A percentile compares a stretch with the other conserved stretches of the same genome.
phyloP scores from a whole-genome alignment of 1,140 invertebrate species.

The Vanessa atalanta region DNA sequence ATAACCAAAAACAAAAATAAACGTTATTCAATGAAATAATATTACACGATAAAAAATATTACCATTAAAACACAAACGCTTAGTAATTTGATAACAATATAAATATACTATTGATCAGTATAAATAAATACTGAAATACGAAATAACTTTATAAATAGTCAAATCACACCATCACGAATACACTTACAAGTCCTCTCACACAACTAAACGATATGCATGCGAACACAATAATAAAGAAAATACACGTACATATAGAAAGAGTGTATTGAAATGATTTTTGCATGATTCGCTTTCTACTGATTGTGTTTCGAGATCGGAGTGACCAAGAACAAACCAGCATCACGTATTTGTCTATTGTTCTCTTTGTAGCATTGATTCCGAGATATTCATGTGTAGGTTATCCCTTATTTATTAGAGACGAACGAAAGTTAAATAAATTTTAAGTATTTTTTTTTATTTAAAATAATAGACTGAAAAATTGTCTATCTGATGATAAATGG shows the following conservation, averaged over 20 bases:
- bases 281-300: conserved; percentile 6
- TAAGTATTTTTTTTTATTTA: background rate
- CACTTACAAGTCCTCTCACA: background rate
- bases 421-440: no score
- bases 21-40: no score
- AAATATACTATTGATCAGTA: background rate
- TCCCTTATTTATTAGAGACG: background rate
- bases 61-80: no score
- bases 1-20: no score
- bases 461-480: background rate
- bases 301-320: conserved; percentile 16
- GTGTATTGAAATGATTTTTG: conserved; percentile 12
- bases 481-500: no score
- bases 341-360: conserved; percentile 26
- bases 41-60: no score
- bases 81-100: background rate
- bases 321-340: conserved; percentile 24
- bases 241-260: background rate
- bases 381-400: conserved; percentile 14
- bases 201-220: background rate
- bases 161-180: background rate
- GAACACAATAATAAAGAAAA: background rate
- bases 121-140: background rate
- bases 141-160: conserved; percentile 2
- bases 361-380: conserved; percentile 22